phyloP scores from a whole-genome alignment of 2,888 invertebrate species.

The Augiades crinisus region DNA sequence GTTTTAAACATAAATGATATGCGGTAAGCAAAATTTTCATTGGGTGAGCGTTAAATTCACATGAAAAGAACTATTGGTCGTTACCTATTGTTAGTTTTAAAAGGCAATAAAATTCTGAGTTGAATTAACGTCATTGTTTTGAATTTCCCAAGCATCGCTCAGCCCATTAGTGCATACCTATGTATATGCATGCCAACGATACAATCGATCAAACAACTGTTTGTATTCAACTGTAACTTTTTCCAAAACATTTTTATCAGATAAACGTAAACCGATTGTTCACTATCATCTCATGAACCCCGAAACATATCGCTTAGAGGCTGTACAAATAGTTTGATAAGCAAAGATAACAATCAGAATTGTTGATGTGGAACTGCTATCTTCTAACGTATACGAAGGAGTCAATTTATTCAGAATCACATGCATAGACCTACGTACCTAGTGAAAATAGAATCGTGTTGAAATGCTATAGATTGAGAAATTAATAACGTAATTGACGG shows the following conservation, averaged over 20 bases:
- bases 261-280: conserved; percentile 60
- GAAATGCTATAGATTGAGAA: too few relatives aligned
- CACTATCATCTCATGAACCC: conserved; percentile 53
- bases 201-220: conserved; percentile 56
- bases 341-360: conserved; percentile 24
- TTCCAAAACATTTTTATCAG: conserved; percentile 51
- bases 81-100: background rate
- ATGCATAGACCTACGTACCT: conserved; percentile 1
- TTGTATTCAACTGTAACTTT: conserved; percentile 30
- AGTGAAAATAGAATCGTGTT: too few relatives aligned
- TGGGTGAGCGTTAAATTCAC: background rate
- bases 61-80: background rate
- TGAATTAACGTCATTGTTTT: conserved; percentile 15
- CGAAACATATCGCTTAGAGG: conserved; percentile 42
- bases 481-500: background rate
- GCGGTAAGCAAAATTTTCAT: too few relatives aligned
- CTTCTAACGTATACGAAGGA: background rate
- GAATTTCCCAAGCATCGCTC: conserved; percentile 9
- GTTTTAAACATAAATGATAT: too few relatives aligned
- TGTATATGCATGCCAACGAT: conserved; percentile 3
- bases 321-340: conserved; percentile 21
- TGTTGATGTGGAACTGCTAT: background rate
- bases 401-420: background rate
- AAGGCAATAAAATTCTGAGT: conserved; percentile 14
- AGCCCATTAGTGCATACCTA: conserved; percentile 1